Conservation (phyloP, 2,113 vertebrate genomes). For the Lontra canadensis region DNA sequence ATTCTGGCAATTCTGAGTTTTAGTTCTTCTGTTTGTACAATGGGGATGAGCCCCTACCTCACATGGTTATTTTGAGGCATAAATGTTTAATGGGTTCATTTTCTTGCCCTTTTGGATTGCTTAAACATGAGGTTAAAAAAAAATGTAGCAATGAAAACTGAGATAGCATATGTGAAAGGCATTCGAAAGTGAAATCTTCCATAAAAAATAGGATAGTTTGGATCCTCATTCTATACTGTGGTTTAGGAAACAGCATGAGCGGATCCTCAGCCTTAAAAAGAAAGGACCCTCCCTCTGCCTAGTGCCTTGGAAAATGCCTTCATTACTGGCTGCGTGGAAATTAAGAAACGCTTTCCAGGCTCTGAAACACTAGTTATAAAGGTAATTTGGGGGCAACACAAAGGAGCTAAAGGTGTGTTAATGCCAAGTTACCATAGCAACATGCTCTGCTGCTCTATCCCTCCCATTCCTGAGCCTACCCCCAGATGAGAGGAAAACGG, state of each 20-base stretch:
- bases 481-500: not conserved
- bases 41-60: not conserved
- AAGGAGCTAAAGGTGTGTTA: constrained; percentile 51
- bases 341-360: constrained; percentile 44
- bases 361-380: constrained; percentile 31
- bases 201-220: not conserved
- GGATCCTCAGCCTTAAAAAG: not conserved
- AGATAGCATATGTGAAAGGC: not conserved
- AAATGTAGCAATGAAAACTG: constrained; percentile 31
- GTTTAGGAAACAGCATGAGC: not conserved
- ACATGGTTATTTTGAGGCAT: not conserved
- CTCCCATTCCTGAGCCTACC: constrained; percentile 38
- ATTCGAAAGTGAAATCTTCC: constrained; percentile 47
- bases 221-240: not conserved
- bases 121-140: not conserved
- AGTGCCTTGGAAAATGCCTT: constrained; percentile 17
- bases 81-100: not conserved
- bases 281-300: not conserved
- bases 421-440: constrained; percentile 65
- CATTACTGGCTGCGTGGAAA: constrained; percentile 2
- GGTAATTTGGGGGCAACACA: constrained; percentile 44
- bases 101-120: constrained; percentile 29
- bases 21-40: not conserved
- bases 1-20: not conserved
- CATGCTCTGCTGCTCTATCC: not conserved